These are phyloP conservation scores for Cataglyphis rosenhaueri DNA, from an alignment of 2,888 invertebrate genomes.

Conservation along the genomic window DNA sequence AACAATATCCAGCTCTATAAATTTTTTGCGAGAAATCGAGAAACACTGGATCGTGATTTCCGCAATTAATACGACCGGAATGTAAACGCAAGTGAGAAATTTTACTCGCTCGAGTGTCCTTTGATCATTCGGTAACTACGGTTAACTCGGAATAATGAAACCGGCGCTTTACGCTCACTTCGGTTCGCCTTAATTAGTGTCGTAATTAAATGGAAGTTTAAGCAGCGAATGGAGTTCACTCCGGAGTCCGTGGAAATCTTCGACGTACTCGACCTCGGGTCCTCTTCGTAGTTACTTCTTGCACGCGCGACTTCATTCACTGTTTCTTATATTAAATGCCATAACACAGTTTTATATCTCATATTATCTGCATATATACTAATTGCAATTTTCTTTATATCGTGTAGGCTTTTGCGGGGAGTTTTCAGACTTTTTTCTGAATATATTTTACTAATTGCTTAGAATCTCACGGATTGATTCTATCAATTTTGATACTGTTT, in stretches of 20 bases:
- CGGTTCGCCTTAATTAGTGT: constrained; percentile 70
- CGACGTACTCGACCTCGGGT: constrained; percentile 32
- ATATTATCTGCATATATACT: background rate
- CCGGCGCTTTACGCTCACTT: constrained; percentile 61
- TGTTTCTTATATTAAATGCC: constrained; percentile 18
- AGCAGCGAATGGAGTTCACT: constrained; percentile 47
- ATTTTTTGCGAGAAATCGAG: background rate
- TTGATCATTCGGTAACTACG: constrained; percentile 65
- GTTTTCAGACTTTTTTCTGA: background rate
- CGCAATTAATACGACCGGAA: constrained; percentile 59
- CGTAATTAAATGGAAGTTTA: constrained; percentile 72
- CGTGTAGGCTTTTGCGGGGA: background rate
- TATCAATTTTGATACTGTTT: background rate
- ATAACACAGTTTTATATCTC: background rate
- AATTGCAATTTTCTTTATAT: background rate
- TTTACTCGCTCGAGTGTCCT: constrained; percentile 57
- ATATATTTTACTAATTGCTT: background rate
- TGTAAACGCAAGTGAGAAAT: constrained; percentile 45
- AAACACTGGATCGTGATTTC: constrained; percentile 39
- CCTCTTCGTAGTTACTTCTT: constrained; percentile 20
- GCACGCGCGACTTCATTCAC: constrained; percentile 31
- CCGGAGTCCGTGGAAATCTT: constrained; percentile 51
- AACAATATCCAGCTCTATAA: background rate
- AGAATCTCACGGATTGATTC: background rate
- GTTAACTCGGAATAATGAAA: constrained; percentile 67